Percentiles rank a stretch among this genome's conserved stretches.
These are phyloP conservation scores for Promerops cafer DNA, from an alignment of 2,113 vertebrate species.

Conservation along the genomic window DNA sequence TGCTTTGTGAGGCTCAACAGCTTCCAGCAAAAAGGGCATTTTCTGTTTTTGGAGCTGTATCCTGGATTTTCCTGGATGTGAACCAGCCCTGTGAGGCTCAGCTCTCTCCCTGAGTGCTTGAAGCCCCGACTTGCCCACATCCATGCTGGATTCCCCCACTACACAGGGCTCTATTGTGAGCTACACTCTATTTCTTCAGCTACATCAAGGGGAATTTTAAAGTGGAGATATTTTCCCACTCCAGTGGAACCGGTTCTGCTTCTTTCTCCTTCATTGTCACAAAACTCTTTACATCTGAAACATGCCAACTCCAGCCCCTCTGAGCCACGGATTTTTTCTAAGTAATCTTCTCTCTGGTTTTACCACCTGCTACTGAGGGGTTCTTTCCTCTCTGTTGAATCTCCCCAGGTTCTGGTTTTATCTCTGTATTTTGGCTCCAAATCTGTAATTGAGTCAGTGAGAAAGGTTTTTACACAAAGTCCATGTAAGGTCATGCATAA, in stretches of 20 bases:
- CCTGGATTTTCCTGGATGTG: neutral
- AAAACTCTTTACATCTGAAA: neutral
- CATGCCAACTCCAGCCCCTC: neutral
- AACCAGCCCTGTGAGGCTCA: neutral
- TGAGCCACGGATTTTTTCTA: neutral
- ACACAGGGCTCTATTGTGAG: neutral
- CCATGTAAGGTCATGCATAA: neutral
- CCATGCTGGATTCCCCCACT: neutral
- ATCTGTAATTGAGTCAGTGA: neutral
- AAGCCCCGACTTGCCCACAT: neutral
- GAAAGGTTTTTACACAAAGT: neutral
- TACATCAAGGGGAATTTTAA: neutral
- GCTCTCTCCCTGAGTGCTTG: neutral
- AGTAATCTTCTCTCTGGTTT: neutral
- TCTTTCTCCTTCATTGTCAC: neutral
- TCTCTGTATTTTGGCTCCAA: neutral
- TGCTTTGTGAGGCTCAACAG: neutral
- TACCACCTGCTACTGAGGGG: neutral
- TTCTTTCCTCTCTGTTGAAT: no score
- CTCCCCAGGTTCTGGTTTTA: neutral
- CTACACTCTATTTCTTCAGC: neutral
- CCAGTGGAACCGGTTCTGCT: neutral
- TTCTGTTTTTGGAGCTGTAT: neutral
- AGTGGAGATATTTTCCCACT: neutral
- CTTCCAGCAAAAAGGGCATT: neutral